A percentile compares a stretch with the other conserved stretches of the same genome.
Conservation (phyloP, 1,140 invertebrate species). For the Drosophila bifasciata region DNA sequence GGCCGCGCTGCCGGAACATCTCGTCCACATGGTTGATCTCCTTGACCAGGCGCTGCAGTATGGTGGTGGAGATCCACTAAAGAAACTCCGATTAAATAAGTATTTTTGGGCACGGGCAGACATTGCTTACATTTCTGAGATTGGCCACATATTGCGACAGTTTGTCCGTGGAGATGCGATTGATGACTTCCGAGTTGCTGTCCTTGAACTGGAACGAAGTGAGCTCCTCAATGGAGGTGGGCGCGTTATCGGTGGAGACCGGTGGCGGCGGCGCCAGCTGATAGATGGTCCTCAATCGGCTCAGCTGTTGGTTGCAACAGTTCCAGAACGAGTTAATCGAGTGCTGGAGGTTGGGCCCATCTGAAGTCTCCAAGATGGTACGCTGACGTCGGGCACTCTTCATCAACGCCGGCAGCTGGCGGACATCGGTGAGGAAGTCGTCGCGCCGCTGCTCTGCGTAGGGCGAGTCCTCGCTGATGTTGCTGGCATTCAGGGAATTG, state of each 20-base stretch:
- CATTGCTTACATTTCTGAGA: conserved; percentile 67
- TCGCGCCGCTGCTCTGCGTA: conserved; percentile 73
- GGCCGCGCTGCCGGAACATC: conserved; percentile 87
- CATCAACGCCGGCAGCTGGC: conserved; percentile 84
- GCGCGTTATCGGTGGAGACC: conserved; percentile 65
- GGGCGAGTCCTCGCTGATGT: conserved; percentile 67
- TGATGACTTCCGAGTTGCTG: conserved; percentile 79
- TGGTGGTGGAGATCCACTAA: conserved; percentile 92
- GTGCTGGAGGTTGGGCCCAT: conserved; percentile 43
- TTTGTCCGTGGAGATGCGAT: conserved; percentile 74
- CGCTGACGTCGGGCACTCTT: conserved; percentile 66
- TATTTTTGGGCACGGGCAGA: too few relatives aligned
- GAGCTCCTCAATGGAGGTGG: conserved; percentile 70
- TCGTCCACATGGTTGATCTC: conserved; percentile 90
- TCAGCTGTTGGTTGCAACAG: conserved; percentile 78
- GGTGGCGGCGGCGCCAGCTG: conserved; percentile 69
- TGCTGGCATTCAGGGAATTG: conserved; percentile 69
- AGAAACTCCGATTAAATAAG: background rate
- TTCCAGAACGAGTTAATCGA: conserved; percentile 80
- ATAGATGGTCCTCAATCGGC: conserved; percentile 64
- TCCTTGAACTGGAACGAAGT: conserved; percentile 68
- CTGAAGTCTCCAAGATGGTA: conserved; percentile 51
- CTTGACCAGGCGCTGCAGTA: conserved; percentile 88
- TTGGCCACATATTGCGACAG: conserved; percentile 79
- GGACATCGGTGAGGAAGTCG: conserved; percentile 84